phyloP scores from a whole-genome alignment of 2,888 invertebrate genomes.

The Drosophila paranaensis region DNA sequence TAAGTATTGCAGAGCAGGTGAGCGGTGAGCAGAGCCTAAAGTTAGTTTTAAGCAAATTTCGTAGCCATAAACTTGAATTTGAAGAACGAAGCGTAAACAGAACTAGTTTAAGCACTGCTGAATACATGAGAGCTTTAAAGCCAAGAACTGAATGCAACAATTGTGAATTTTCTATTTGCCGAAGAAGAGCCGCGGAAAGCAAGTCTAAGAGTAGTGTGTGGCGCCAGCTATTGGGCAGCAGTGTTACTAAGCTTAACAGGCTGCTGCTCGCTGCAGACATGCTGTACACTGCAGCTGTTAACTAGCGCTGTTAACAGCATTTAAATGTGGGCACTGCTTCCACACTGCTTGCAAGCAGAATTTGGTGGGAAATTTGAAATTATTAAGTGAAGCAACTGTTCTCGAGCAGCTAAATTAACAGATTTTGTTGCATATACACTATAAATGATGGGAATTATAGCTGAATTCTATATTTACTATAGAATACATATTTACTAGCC shows the following conservation, averaged over 20 bases:
- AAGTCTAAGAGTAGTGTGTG: background rate
- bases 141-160: slow-evolving; percentile 40
- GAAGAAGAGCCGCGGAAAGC: background rate
- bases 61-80: slow-evolving; percentile 58
- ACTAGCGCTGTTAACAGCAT: slow-evolving; percentile 1
- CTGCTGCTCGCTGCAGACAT: background rate
- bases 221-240: slow-evolving; percentile 8
- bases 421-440: too few species aligned
- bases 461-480: too few species aligned
- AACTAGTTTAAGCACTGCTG: slow-evolving; percentile 29
- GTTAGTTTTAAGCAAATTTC: slow-evolving; percentile 18
- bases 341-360: slow-evolving; percentile 31
- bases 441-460: too few species aligned
- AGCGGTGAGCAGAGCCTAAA: slow-evolving; percentile 17
- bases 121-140: slow-evolving; percentile 49
- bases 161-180: slow-evolving; percentile 1
- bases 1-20: slow-evolving; percentile 23
- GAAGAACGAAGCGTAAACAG: slow-evolving; percentile 13
- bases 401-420: too few species aligned
- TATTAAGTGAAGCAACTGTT: background rate
- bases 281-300: background rate
- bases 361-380: background rate
- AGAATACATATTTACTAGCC: too few species aligned
- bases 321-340: too few species aligned
- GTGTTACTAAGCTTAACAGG: background rate